Conservation (phyloP, 2,888 invertebrate species). For the Leptinotarsa juncta region DNA sequence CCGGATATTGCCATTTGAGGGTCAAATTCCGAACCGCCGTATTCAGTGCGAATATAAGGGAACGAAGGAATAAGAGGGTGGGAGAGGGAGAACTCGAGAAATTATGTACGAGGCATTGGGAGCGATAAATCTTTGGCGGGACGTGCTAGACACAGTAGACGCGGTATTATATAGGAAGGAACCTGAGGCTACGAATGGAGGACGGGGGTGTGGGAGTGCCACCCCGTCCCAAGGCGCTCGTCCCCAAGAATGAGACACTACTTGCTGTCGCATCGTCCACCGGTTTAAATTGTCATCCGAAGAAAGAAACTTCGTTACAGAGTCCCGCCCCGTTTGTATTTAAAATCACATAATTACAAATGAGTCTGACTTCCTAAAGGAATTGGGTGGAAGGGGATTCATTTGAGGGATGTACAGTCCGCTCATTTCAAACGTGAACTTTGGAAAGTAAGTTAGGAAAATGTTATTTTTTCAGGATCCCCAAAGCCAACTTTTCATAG, state of each 20-base stretch:
- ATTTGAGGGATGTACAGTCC: neutral
- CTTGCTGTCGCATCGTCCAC: conserved; percentile 56
- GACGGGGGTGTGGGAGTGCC: conserved; percentile 25
- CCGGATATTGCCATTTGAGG: conserved; percentile 36
- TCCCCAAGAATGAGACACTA: conserved; percentile 65
- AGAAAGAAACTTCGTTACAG: conserved; percentile 62
- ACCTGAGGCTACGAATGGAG: conserved; percentile 59
- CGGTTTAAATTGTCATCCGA: conserved; percentile 63
- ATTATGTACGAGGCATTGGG: conserved; percentile 68
- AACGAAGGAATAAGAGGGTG: conserved; percentile 42
- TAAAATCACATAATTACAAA: conserved; percentile 35
- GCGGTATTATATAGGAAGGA: conserved; percentile 65
- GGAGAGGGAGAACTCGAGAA: conserved; percentile 60
- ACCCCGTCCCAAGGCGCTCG: conserved; percentile 63
- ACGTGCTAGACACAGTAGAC: conserved; percentile 67
- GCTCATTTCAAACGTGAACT: neutral
- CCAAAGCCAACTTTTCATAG: too few species aligned
- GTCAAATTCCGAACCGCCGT: conserved; percentile 36
- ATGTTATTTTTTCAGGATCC: too few species aligned
- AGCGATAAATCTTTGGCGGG: conserved; percentile 66
- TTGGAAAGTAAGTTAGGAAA: neutral
- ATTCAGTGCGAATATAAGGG: conserved; percentile 27
- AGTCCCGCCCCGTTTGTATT: conserved; percentile 38
- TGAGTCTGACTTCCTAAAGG: conserved; percentile 28
- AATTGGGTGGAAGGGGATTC: conserved; percentile 16